Evolutionary conservation across 2,888 invertebrate species (phyloP), one percentile per base, ranked within the genome.

Genomic region (Cheilosia grossa): DNA sequence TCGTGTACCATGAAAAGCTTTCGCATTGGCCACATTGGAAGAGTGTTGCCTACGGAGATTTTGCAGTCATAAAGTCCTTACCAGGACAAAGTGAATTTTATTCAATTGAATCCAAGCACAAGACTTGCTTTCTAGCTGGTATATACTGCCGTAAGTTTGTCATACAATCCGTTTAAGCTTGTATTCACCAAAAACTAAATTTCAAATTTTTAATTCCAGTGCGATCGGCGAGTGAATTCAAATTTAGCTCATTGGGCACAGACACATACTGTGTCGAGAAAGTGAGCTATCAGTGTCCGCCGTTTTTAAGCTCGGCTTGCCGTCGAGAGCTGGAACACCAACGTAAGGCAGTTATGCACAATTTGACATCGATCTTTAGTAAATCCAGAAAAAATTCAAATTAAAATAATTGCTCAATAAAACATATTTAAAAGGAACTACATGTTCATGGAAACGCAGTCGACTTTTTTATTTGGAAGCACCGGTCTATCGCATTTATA

Each of bases 1-100:
- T 94, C 0, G 90, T 93, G 81, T 96, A 96, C 88, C 93, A 89
- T 4, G 96, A 96, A 89, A 92, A 93, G 87, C 91, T 96, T 54
- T 94, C 94, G 2, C 93, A 94, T 82, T 93, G 95, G 91, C 95
- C 95, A 0, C 92, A 94, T 88, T 93, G 95, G 88, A 90, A 93
- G 72, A 95, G 95, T 89, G 90, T 90, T 21, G 94, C 93, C 0
- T 91, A 92, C 17, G 95, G 94, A 0, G 92, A 94, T 89, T 95
- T 93, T 89, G 92, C 93, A 54, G 92, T 95, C 13, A 93, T 93
- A 85, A 93, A 93, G 51, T 91, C 92, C 91, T 33, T 92, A 91
- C 88, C 90, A 3, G 88, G 88, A 27, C 88, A 90, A 66, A 92
- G 91, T 13, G 90, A 92, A 56, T 91, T 91, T 7, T 95, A 93